These are phyloP conservation scores for Mycetomoellerius zeteki DNA, from an alignment of 1,140 invertebrate genomes.

Conservation along the genomic window DNA sequence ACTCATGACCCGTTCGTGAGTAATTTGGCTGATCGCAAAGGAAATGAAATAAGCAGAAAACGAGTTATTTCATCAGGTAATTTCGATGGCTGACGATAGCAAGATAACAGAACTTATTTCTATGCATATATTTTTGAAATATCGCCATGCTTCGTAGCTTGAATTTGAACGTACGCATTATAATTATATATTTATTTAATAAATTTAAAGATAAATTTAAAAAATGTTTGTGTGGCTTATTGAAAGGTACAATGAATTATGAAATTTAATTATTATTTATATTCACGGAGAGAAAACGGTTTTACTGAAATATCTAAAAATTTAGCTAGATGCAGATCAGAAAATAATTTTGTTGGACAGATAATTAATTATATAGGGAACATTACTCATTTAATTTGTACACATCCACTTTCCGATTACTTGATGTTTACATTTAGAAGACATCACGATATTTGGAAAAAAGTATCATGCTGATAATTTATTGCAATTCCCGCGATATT, in stretches of 20 bases:
- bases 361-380: too few species aligned
- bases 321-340: too few species aligned
- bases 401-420: too few species aligned
- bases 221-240: background rate
- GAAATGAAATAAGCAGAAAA: background rate
- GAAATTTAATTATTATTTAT: background rate
- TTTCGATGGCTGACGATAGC: background rate
- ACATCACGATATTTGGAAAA: too few species aligned
- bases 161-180: background rate
- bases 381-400: too few species aligned
- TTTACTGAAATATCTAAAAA: too few species aligned
- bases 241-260: background rate
- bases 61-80: background rate
- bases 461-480: too few species aligned
- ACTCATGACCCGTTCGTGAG: background rate
- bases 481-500: too few species aligned
- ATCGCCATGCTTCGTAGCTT: background rate
- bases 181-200: background rate
- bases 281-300: too few species aligned
- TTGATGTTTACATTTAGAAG: too few species aligned
- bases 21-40: background rate
- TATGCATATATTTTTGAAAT: background rate
- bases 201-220: background rate
- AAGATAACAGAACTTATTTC: background rate
- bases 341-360: too few species aligned